Base-by-base conservation (phyloP, 2,888 invertebrate species). In the Pasiphila rectangulata region DNA sequence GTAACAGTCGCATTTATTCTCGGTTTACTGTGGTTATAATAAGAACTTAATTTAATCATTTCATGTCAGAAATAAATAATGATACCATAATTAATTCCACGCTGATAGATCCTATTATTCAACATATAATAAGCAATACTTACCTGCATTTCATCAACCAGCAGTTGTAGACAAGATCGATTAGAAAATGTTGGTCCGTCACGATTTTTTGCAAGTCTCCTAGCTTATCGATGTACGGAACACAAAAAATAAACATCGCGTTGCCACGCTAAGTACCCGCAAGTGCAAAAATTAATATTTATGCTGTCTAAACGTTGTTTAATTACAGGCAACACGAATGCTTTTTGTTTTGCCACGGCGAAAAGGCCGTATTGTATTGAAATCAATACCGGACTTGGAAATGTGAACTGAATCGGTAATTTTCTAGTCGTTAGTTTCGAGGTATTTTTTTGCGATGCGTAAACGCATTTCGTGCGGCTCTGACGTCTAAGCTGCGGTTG, bases 251-350 rank as follows among this genome's bases (percentile, higher is more conserved):
- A 67, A 75, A 77, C 72, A 68, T 62, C 63, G 59, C 63, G 62
- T 57, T 64, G 72, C 61, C 80, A 83, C 79, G 79, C 79, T 54
- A 69, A 53, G 66, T 61, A 75, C 64, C 67, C 62, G 70, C 71
- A 67, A 69, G 70, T 72, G 63, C 66, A 64, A 65, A n/a, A 75
- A 83, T 83, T 79, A 84, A 83, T 83, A 85, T 83, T 77, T 70
- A 83, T 82, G 72, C 64, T 66, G 67, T 72, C 75, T 83, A 85
- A 84, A 82, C 82, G 83, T 70, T 82, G 79, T 66, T 73, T 83
- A 81, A 83, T 81, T 75, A 78, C 79, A 68, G 66, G 59, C 61
- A 66, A 67, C 77, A 76, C 74, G 77, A 74, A 74, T 60, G 49
- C 46, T 67, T 70, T 64, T 65, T 67, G 62, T 58, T 58, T 49